Evolutionary conservation across 2,888 invertebrate genomes (phyloP).

Genomic region (Panorpa germanica): DNA sequence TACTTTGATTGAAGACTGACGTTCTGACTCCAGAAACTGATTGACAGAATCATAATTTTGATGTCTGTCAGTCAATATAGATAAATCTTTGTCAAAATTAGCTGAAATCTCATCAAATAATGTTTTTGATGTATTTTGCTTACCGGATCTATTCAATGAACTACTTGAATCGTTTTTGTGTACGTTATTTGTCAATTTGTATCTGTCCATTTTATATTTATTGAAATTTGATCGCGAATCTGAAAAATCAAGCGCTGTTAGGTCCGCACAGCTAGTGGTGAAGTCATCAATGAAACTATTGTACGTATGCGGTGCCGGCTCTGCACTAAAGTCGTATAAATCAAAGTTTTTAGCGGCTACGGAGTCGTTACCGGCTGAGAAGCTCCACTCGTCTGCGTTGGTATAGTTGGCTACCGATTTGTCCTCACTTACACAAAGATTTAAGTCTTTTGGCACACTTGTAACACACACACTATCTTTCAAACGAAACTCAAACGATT

Average conservation of each 20-base stretch:
- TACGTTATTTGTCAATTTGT: constrained; percentile 10
- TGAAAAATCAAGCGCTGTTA: constrained; percentile 35
- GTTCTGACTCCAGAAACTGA: constrained; percentile 12
- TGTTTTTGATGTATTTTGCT: constrained; percentile 20
- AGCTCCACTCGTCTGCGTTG: constrained; percentile 14
- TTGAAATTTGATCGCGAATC: constrained; percentile 16
- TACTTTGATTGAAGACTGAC: background rate
- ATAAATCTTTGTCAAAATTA: constrained; percentile 33
- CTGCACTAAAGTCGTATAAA: constrained; percentile 19
- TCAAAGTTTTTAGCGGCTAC: constrained; percentile 25
- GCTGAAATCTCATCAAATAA: constrained; percentile 27
- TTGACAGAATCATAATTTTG: constrained; percentile 18
- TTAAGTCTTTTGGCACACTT: constrained; percentile 46
- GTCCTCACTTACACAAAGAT: constrained; percentile 36
- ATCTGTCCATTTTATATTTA: constrained; percentile 14
- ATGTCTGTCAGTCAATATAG: constrained; percentile 32
- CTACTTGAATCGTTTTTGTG: constrained; percentile 13
- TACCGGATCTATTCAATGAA: background rate
- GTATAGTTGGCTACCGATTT: too few relatives aligned
- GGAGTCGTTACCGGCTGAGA: constrained; percentile 14
- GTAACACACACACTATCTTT: too few relatives aligned
- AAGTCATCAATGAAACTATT: constrained; percentile 17
- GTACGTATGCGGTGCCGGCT: constrained; percentile 4
- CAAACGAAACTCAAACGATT: too few relatives aligned
- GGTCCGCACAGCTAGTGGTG: constrained; percentile 41